Evolutionary conservation across 2,888 invertebrate species (phyloP).

Genomic region (Dynastes tityus): DNA sequence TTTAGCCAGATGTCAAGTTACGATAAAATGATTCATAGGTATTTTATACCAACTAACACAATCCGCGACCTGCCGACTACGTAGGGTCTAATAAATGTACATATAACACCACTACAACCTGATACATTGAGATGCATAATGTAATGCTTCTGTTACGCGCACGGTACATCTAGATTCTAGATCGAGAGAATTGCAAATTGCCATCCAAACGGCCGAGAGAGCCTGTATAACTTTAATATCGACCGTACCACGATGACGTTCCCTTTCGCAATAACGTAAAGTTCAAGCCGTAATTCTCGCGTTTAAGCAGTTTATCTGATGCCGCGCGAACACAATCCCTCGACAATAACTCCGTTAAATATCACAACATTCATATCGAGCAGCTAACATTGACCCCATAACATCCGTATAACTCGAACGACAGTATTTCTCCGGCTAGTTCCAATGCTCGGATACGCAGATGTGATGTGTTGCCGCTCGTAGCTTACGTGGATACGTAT

Average conservation of each 20-base stretch:
- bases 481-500: not conserved
- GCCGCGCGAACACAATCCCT: not conserved
- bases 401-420: not conserved
- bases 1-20: no score
- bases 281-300: constrained; percentile 10
- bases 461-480: not conserved
- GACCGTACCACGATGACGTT: not conserved
- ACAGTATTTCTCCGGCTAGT: not conserved
- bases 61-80: no score
- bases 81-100: no score
- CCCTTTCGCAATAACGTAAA: constrained; percentile 8
- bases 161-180: no score
- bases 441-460: not conserved
- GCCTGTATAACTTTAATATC: not conserved
- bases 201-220: not conserved
- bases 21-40: no score
- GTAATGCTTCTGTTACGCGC: no score
- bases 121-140: no score
- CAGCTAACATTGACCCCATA: constrained; percentile 15
- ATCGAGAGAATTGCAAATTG: not conserved
- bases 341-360: constrained; percentile 15
- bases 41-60: no score
- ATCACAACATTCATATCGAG: constrained; percentile 5
- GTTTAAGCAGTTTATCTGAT: not conserved
- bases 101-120: no score